A percentile compares a stretch with the other conserved stretches of the same genome.
These are phyloP conservation scores for Mycalesis mineus DNA, from an alignment of 2,888 invertebrate genomes.

Conservation along the genomic window DNA sequence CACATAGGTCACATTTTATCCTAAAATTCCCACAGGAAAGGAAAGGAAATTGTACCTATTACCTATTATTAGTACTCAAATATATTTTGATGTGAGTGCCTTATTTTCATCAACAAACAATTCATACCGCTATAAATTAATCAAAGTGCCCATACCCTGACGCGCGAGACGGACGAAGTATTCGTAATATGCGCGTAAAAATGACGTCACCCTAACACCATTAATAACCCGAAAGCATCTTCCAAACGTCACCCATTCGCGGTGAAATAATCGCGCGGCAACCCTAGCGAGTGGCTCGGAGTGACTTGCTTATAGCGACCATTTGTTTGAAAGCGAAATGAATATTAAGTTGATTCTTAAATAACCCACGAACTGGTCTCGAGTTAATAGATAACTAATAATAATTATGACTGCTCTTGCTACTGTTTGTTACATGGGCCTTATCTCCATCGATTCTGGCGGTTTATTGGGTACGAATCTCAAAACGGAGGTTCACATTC, in stretches of 20 bases:
- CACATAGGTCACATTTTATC: too few species aligned
- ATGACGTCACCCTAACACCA: slow-evolving; percentile 1
- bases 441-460: too few species aligned
- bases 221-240: slow-evolving; percentile 4
- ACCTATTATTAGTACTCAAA: too few species aligned
- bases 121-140: background rate
- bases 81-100: too few species aligned
- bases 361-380: slow-evolving; percentile 7
- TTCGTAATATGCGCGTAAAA: background rate
- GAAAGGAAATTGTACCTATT: too few species aligned
- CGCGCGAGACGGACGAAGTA: background rate
- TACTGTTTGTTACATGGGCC: too few species aligned
- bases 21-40: too few species aligned
- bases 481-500: too few species aligned
- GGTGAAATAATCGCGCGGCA: slow-evolving; percentile 3
- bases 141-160: background rate
- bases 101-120: too few species aligned
- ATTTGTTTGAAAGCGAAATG: slow-evolving; percentile 51
- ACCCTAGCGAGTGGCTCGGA: slow-evolving; percentile 36
- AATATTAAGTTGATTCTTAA: slow-evolving; percentile 27
- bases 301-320: slow-evolving; percentile 55
- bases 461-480: too few species aligned
- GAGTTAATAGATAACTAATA: slow-evolving; percentile 4
- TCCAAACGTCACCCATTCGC: slow-evolving; percentile 2
- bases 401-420: too few species aligned